Conservation (phyloP, 2,797 vertebrate species). For the Neopelma chrysocephalum region DNA sequence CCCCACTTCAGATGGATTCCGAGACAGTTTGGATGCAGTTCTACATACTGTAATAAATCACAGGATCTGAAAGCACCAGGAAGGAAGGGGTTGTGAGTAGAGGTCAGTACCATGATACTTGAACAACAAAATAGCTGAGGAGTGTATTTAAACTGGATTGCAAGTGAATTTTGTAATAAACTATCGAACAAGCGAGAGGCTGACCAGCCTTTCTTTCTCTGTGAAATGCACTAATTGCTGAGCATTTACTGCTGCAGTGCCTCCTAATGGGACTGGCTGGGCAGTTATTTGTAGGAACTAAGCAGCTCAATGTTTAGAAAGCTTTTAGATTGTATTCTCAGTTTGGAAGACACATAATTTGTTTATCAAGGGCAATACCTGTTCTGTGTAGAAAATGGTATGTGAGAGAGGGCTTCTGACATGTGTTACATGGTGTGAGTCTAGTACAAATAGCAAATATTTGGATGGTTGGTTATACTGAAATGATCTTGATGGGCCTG, state of each 20-base stretch:
- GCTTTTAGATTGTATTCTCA: background rate
- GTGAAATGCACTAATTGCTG: slow-evolving; percentile 12
- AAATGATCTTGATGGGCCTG: background rate
- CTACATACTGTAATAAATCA: background rate
- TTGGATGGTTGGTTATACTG: background rate
- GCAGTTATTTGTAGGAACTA: background rate
- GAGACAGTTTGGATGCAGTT: background rate
- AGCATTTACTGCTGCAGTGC: background rate
- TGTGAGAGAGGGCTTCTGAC: slow-evolving; percentile 41
- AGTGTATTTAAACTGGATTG: slow-evolving; percentile 41
- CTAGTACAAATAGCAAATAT: background rate
- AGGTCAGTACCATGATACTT: background rate
- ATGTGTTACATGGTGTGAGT: slow-evolving; percentile 27
- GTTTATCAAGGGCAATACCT: background rate
- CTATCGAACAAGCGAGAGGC: background rate
- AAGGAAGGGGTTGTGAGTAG: background rate
- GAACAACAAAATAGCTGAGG: background rate
- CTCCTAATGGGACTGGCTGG: background rate
- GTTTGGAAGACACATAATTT: background rate
- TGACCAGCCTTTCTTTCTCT: slow-evolving; percentile 27
- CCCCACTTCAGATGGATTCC: background rate
- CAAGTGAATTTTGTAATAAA: slow-evolving; percentile 29
- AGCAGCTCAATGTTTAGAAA: slow-evolving; percentile 28
- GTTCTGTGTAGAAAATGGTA: background rate
- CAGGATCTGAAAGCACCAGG: background rate